Percentiles rank a stretch among this genome's conserved stretches.
These are phyloP conservation scores for Isaurus tuberculatus DNA, from an alignment of 92 coral and sea anemone genomes.

Conservation along the genomic window DNA sequence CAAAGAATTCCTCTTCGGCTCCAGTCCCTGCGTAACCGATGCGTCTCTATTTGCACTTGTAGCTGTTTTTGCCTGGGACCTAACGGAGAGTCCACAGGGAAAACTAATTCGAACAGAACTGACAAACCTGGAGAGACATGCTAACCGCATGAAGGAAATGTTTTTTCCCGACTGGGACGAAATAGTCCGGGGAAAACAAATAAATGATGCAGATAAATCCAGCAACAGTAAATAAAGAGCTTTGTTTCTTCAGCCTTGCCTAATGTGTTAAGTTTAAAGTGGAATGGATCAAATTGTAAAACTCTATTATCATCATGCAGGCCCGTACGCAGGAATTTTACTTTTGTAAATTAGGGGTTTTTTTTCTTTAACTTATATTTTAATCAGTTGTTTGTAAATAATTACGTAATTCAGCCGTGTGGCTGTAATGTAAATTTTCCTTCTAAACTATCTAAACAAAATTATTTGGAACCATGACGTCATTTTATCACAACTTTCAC, in stretches of 20 bases:
- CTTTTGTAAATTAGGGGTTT: background rate
- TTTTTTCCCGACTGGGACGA: constrained; percentile 87
- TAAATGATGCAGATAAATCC: background rate
- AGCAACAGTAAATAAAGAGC: background rate
- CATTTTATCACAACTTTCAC: too few species aligned
- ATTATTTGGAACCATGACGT: too few species aligned
- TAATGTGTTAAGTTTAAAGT: too few species aligned
- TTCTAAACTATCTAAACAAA: too few species aligned
- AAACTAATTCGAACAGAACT: constrained; percentile 64
- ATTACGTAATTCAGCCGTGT: too few species aligned
- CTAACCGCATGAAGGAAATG: constrained; percentile 72
- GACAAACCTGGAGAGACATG: constrained; percentile 74
- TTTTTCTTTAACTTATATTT: too few species aligned
- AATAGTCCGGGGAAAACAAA: constrained; percentile 17
- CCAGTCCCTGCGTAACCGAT: constrained; percentile 78
- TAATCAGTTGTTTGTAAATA: too few species aligned
- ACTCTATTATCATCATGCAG: too few species aligned
- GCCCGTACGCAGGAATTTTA: too few species aligned
- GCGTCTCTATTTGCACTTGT: constrained; percentile 77
- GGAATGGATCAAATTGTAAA: too few species aligned
- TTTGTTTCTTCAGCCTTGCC: background rate
- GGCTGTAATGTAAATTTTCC: too few species aligned
- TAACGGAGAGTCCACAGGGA: constrained; percentile 73
- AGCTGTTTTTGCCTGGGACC: constrained; percentile 69
- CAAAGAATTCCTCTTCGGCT: constrained; percentile 86